These are phyloP conservation scores for Thaleichthys pacificus DNA, from an alignment of 2,797 vertebrate species.

Conservation along the genomic window DNA sequence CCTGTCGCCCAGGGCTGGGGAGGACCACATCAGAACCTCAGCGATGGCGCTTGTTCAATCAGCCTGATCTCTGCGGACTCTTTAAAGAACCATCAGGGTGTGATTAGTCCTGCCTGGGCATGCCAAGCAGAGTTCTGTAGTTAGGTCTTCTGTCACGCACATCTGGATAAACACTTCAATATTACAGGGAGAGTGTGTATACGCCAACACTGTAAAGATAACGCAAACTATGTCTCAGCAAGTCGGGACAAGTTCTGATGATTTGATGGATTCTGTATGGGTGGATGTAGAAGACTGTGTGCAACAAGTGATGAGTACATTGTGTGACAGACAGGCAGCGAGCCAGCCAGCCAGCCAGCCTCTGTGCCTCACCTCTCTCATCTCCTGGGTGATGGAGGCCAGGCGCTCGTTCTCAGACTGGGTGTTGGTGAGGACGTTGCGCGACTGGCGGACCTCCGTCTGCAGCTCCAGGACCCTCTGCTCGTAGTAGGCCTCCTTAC, in stretches of 20 bases:
- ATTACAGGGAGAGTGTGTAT: not conserved
- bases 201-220: conserved; percentile 63
- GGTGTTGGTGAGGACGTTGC: conserved; percentile 87
- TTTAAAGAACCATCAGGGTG: conserved; percentile 4
- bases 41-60: conserved; percentile 30
- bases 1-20: conserved; percentile 16
- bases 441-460: conserved; percentile 86
- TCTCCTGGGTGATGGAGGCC: conserved; percentile 83
- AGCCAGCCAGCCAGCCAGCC: not conserved
- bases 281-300: not conserved
- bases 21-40: conserved; percentile 27
- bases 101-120: conserved; percentile 32
- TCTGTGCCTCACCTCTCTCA: conserved; percentile 83
- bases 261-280: not conserved
- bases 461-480: conserved; percentile 92
- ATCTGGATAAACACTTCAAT: not conserved
- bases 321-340: not conserved
- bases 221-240: not conserved
- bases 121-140: conserved; percentile 20
- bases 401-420: conserved; percentile 93
- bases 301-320: not conserved
- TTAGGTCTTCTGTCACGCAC: conserved; percentile 12
- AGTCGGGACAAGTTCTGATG: not conserved
- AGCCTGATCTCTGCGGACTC: not conserved
- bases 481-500: conserved; percentile 94